These are phyloP conservation scores for Centropus unirufus DNA, from an alignment of 2,113 vertebrate genomes.

Conservation along the genomic window DNA sequence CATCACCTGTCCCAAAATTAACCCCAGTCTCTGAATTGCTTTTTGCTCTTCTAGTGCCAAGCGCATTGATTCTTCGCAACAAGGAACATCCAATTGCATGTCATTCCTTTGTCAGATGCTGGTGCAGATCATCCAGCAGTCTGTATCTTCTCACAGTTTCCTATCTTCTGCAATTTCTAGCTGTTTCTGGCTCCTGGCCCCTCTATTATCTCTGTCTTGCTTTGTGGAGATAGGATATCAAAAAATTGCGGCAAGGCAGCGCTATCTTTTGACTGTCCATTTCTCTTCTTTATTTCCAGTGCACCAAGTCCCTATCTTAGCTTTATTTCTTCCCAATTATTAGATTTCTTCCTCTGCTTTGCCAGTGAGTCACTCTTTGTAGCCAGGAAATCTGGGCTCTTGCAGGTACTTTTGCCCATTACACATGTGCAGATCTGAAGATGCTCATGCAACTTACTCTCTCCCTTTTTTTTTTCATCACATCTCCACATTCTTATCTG, in stretches of 20 bases:
- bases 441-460: neutral
- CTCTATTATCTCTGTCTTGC: slow-evolving; percentile 38
- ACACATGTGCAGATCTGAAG: neutral
- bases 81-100: neutral
- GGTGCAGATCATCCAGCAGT: slow-evolving; percentile 6
- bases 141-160: neutral
- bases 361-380: neutral
- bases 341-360: slow-evolving; percentile 21
- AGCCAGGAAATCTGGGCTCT: neutral
- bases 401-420: neutral
- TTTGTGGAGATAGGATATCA: slow-evolving; percentile 58
- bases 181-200: slow-evolving; percentile 1
- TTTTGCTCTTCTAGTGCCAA: neutral
- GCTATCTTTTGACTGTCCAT: slow-evolving; percentile 34
- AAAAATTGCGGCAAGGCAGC: slow-evolving; percentile 53
- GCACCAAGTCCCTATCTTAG: slow-evolving; percentile 6
- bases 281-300: slow-evolving; percentile 46
- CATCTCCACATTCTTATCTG: neutral
- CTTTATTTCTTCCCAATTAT: slow-evolving; percentile 33
- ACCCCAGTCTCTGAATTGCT: neutral
- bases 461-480: neutral
- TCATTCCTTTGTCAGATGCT: neutral
- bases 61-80: neutral
- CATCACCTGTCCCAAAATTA: neutral
- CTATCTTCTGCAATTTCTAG: slow-evolving; percentile 30